Evolutionary conservation across 64 coral and sea anemone species (phyloP), one percentile per base, ranked within the genome.

Genomic region (Catalaphyllia jardinei): DNA sequence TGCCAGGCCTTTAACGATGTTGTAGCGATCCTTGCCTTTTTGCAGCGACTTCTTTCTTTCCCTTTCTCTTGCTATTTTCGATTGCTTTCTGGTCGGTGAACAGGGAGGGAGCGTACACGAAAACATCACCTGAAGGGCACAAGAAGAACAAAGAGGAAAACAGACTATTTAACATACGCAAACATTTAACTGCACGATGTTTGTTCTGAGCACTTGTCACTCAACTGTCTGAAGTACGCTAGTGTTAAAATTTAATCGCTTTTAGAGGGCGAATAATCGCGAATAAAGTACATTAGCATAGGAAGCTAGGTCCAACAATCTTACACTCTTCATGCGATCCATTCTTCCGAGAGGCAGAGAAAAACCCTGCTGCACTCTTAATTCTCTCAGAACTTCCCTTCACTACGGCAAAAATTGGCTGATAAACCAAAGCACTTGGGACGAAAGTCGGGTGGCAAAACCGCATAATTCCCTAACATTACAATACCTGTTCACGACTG

Each of bases 101-200:
- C 85, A 97, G 22, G 91, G 91, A 52, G 91, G 95, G n/a, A 97
- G 52, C n/a, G 95, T 87, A 73, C 95, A 97, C 65, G 95, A 97
- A 51, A 97, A 97, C 95, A 97, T 96, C 71, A 96, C 95, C 95
- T 96, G 88, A 4, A 80, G 60, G 69, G 4, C 86, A 79, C 80
- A 39, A 46, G 20, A 50, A 51, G 81, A 71, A 46, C 42, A 46
- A 46, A 46, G 42, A 24, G 42, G n/a, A 38, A 65, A 83, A 30
- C 10, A 16, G 22, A 8, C 16, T 27, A 71, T 46, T 27, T 22
- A 85, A 69, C 38, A 19, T 85, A 38, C 31, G 35, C 20, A 85
- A 85, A 71, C 81, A 85, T 71, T 57, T 15, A 59, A 55, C 12
- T 29, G 50, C 5, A 54, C 10, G 24, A 29, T 79, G 51, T 79